Conservation (phyloP, 2,113 vertebrate species). For the Actenoides lindsayi region DNA sequence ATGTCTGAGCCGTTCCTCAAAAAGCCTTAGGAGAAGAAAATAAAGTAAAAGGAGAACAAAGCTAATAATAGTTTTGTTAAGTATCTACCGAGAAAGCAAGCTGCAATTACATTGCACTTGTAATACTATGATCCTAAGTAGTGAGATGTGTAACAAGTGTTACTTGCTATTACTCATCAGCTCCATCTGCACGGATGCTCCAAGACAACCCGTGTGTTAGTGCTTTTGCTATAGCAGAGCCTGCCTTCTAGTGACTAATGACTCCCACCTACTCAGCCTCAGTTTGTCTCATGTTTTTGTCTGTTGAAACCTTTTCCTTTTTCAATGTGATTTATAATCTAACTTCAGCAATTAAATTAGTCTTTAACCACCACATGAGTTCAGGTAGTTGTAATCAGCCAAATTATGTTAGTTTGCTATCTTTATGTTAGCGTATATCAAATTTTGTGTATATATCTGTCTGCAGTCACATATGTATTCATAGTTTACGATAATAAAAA, state of each 20-base stretch:
- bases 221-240: not conserved
- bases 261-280: not conserved
- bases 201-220: not conserved
- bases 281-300: not conserved
- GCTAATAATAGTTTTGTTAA: constrained; percentile 13
- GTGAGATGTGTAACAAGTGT: not conserved
- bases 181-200: not conserved
- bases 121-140: not conserved
- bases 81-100: not conserved
- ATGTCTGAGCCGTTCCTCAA: not conserved
- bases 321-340: not conserved
- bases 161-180: constrained; percentile 25
- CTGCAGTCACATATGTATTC: not conserved
- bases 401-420: not conserved
- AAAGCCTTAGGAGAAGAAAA: not conserved
- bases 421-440: not conserved
- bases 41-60: not conserved
- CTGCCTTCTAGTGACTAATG: constrained; percentile 13
- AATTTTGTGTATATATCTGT: not conserved
- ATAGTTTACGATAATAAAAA: not conserved
- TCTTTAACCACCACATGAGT: not conserved
- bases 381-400: not conserved
- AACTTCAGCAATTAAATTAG: not conserved
- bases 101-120: not conserved
- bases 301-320: not conserved